Conservation (phyloP, 2,888 invertebrate species). For the Strigamia transsilvanica region DNA sequence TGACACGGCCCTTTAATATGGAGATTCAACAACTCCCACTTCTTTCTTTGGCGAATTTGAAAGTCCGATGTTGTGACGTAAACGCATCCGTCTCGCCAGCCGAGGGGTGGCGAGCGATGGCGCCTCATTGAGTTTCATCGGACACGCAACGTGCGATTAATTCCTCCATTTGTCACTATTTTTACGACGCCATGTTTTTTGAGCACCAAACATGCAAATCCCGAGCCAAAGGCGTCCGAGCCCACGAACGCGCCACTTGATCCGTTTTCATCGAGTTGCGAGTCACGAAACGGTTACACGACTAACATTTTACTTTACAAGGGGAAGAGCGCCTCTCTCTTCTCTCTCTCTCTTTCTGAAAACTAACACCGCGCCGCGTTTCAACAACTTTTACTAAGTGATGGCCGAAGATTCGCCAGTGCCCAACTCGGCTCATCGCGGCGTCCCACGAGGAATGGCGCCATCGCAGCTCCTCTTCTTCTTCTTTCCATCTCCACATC, state of each 20-base stretch:
- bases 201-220: slow-evolving; percentile 12
- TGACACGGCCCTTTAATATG: slow-evolving; percentile 49
- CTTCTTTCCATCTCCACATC: background rate
- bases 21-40: slow-evolving; percentile 28
- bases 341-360: background rate
- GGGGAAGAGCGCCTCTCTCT: background rate
- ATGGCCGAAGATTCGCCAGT: slow-evolving; percentile 9
- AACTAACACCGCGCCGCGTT: slow-evolving; percentile 11
- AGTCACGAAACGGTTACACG: slow-evolving; percentile 33
- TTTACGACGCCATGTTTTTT: slow-evolving; percentile 40
- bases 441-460: slow-evolving; percentile 24
- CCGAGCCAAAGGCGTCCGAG: background rate
- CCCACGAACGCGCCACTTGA: background rate
- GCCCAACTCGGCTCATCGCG: background rate
- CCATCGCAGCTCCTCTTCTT: background rate
- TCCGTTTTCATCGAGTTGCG: slow-evolving; percentile 12
- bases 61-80: slow-evolving; percentile 38
- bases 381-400: slow-evolving; percentile 34
- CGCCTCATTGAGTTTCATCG: slow-evolving; percentile 48
- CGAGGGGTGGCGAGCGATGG: background rate
- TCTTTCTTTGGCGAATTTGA: slow-evolving; percentile 30
- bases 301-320: background rate
- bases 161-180: slow-evolving; percentile 46
- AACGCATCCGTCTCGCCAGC: slow-evolving; percentile 38
- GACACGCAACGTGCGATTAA: slow-evolving; percentile 43